A percentile compares a stretch with the other conserved stretches of the same genome.
These are phyloP conservation scores for Recurvirostra avosetta DNA, from an alignment of 2,113 vertebrate species.

Conservation along the genomic window DNA sequence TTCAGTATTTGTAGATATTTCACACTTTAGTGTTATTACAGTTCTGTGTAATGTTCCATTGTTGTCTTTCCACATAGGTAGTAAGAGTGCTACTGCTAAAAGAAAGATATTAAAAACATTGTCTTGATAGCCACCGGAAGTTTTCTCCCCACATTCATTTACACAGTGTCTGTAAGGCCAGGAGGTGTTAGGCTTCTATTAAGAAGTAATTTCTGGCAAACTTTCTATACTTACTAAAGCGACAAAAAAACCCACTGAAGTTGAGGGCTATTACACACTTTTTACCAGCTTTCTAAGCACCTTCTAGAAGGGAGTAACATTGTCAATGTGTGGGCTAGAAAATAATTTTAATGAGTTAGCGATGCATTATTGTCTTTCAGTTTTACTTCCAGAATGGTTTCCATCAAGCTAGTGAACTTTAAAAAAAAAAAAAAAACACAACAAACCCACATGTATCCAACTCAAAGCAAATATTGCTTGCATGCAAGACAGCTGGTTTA, in stretches of 20 bases:
- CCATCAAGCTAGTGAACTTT: neutral
- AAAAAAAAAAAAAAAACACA: neutral
- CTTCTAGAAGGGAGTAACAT: neutral
- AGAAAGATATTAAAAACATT: neutral
- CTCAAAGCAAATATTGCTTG: neutral
- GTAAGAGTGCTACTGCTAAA: neutral
- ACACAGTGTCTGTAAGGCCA: neutral
- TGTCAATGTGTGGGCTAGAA: neutral
- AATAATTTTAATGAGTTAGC: neutral
- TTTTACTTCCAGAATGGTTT: neutral
- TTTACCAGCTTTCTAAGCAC: neutral
- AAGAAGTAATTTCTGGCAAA: neutral
- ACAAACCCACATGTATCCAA: neutral
- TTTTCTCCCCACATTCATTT: neutral
- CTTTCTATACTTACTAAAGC: neutral
- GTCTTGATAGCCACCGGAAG: fast-evolving
- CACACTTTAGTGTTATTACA: neutral
- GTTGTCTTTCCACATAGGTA: neutral
- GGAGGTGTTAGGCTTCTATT: neutral
- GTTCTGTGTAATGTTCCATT: neutral
- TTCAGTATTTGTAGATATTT: neutral
- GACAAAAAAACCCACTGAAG: fast-evolving
- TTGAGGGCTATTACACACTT: neutral
- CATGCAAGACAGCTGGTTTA: neutral
- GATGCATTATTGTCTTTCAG: neutral